Base-by-base conservation (phyloP, 2,888 invertebrate genomes). In the Sisyra nigra region DNA sequence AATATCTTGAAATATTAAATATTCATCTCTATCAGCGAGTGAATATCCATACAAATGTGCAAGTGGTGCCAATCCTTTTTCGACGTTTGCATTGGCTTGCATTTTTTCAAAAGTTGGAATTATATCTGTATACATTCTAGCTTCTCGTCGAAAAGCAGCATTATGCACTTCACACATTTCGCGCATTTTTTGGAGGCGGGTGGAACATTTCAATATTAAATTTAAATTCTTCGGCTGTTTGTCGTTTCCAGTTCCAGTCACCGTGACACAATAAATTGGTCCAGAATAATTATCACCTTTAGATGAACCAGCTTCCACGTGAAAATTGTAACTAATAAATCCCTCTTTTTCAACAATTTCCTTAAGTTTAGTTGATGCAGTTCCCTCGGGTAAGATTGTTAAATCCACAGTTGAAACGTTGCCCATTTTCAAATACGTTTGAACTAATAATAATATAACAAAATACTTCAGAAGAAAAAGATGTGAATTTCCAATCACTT, bases 1-100 rank as follows among this genome's bases (percentile, higher is more conserved):
- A n/a, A 18, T 29, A 29, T 43, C 31, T 17, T 52, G 42, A n/a
- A 46, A 48, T 46, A 51, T 48, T 17, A 53, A 44, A 45, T 51
- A 54, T 29, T 55, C 56, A 14, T 45, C 14, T n/a, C 5, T 29
- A 6, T 38, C 13, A 9, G 10, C 24, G 8, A 11, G 15, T 7
- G 33, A 19, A 10, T 4, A 11, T 8, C 8, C 24, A 29, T 24
- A 24, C n/a, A 15, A 32, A 14, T 40, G 17, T 13, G 40, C 40
- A 40, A 29, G 19, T n/a, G 24, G 34, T 19, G 15, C n/a, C 10
- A 43, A 38, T 13, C 13, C 7, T 15, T 39, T 24, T 10, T 30
- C 3, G 5, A 42, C 15, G 10, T 36, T 34, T 39, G 24, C 31
- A 17, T 38, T 11, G 3, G 10, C 7, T 40, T 44, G 44, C 9